These are phyloP conservation scores for Caenorhabditis angaria DNA, from an alignment of 2,888 invertebrate species.

Conservation along the genomic window DNA sequence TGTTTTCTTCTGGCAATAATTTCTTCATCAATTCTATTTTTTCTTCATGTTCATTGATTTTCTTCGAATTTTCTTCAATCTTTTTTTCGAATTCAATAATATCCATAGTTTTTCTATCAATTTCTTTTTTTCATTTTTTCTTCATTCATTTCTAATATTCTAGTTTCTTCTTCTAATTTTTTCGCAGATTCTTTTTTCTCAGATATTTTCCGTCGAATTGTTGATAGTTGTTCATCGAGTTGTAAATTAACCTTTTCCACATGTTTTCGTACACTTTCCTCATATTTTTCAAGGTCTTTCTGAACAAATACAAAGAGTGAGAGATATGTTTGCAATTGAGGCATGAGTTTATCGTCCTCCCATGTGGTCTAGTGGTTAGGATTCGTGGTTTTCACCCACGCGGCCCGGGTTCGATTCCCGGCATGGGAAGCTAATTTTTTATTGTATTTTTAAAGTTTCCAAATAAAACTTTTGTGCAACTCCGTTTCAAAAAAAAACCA, in stretches of 20 bases:
- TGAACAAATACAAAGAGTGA: no score
- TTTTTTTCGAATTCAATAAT: not conserved
- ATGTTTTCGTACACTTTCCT: constrained; percentile 34
- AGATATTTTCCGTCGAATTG: constrained; percentile 12
- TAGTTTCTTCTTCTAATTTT: constrained; percentile 25
- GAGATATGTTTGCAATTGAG: not conserved
- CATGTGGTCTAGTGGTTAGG: constrained; percentile 69
- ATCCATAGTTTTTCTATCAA: constrained; percentile 14
- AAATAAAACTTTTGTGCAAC: not conserved
- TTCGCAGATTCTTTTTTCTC: constrained; percentile 16
- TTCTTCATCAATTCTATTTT: not conserved
- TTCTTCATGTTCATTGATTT: not conserved
- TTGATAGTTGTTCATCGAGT: constrained; percentile 23
- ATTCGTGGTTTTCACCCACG: constrained; percentile 70
- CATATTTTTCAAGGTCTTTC: constrained; percentile 35
- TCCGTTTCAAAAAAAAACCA: no score
- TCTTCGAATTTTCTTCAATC: not conserved
- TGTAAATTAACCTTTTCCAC: constrained; percentile 32
- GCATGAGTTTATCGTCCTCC: constrained; percentile 33
- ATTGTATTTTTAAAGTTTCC: not conserved
- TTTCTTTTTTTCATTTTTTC: constrained; percentile 24
- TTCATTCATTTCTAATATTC: constrained; percentile 18
- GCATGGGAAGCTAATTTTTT: constrained; percentile 60
- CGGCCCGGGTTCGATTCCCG: constrained; percentile 70
- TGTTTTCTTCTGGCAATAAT: constrained; percentile 3